Base-by-base conservation (phyloP, 2,113 vertebrate species). In the Edolisoma coerulescens region DNA sequence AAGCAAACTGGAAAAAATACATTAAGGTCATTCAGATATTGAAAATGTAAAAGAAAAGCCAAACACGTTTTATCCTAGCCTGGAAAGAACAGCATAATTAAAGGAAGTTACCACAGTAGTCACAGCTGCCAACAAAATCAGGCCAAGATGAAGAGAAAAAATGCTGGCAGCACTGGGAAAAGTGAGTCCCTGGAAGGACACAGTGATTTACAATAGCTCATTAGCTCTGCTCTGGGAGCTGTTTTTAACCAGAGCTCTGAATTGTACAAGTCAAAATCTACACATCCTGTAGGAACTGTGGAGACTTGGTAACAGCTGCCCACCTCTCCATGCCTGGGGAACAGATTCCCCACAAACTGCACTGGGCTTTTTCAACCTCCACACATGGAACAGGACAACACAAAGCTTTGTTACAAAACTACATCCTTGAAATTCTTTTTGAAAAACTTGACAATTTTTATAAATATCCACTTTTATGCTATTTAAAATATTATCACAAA, bases 41-140 rank as follows among this genome's bases (percentile, higher is more conserved):
- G 63, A 90, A 94, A 90, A 80, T 4, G 18, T 76, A 65, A 87
- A 67, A 84, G 53, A 92, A 94, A 93, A 92, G n/a, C 42, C 71
- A 93, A 94, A 64, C 35, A 91, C 73, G 26, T 70, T 88, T 86
- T 83, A 86, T 76, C 67, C 50, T 9, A 83, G 79, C 27, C 86
- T 93, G 95, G 94, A 95, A 96, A 88, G 83, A 92, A 95, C 71
- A 89, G 60, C 75, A 67, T 80, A 79, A 90, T 27, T 90, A 88
- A 82, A 86, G 71, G 79, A 95, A 93, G 68, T 95, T 93, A 95
- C 59, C 59, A 77, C 64, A 89, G 83, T 6, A 86, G 54, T 59
- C 83, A 80, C 50, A 81, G 73, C 68, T 93, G 92, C 94, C 90
- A 95, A 71, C 11, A 86, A 90, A 79, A 42, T 44, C 45, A 80